phyloP scores from a whole-genome alignment of 2,113 vertebrate species.

The Sylvietta virens region DNA sequence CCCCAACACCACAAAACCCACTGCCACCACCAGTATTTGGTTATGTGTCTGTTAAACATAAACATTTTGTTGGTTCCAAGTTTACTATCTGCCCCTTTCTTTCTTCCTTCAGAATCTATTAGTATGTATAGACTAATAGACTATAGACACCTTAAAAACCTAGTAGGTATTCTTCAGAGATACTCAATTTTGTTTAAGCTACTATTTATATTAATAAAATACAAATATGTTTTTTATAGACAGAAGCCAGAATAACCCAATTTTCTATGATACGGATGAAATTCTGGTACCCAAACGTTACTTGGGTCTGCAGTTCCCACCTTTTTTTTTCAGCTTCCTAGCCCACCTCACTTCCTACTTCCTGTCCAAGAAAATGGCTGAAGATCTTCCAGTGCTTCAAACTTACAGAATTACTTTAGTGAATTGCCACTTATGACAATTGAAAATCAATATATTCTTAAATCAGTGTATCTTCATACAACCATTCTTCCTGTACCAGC shows the following conservation, averaged over 20 bases:
- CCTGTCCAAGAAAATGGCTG: background rate
- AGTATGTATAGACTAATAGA: background rate
- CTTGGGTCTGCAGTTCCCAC: background rate
- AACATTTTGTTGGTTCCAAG: background rate
- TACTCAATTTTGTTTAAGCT: background rate
- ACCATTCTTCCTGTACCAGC: background rate
- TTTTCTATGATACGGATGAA: background rate
- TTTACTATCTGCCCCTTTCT: background rate
- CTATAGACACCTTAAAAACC: background rate
- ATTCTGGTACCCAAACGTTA: background rate
- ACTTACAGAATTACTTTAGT: background rate
- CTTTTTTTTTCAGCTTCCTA: background rate
- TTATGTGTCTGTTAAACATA: background rate
- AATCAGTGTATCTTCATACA: background rate
- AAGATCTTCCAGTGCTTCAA: background rate
- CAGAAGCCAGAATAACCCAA: background rate
- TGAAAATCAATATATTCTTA: background rate
- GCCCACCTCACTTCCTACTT: accelerated
- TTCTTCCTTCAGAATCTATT: background rate
- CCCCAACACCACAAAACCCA: background rate
- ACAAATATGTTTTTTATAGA: background rate
- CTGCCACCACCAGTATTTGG: background rate
- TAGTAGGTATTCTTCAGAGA: background rate
- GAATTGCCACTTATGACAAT: background rate
- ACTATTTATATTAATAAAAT: background rate